A percentile compares a stretch with the other conserved stretches of the same genome.
Conservation (phyloP, 1,140 invertebrate genomes). For the Hetaerina americana region DNA sequence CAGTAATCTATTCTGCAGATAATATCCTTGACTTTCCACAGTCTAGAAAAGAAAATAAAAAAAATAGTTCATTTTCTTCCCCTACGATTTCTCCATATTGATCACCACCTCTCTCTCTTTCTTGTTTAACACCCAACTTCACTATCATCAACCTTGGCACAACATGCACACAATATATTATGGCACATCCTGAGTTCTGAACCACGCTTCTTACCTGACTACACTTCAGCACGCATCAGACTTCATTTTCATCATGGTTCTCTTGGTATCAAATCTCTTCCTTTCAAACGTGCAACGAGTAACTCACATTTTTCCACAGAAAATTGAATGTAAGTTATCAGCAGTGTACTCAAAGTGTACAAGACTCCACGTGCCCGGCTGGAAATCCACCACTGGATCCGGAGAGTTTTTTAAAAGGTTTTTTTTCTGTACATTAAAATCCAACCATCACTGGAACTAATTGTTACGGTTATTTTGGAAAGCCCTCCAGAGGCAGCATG, state of each 20-base stretch:
- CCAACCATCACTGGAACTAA: background rate
- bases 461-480: background rate
- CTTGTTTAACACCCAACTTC: background rate
- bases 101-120: background rate
- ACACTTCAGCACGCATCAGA: too few relatives aligned
- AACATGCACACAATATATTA: background rate
- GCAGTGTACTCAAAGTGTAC: background rate
- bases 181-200: background rate
- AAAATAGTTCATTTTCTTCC: background rate
- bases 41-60: conserved; percentile 1
- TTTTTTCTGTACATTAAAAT: background rate
- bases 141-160: background rate
- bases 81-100: background rate
- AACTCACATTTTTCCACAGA: too few relatives aligned
- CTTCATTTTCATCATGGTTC: too few relatives aligned
- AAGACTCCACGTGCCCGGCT: background rate
- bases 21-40: background rate
- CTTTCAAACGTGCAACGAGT: too few relatives aligned
- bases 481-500: background rate
- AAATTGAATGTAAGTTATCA: background rate
- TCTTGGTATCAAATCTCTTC: too few relatives aligned
- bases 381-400: background rate
- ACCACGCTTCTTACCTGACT: too few relatives aligned
- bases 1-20: background rate
- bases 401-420: background rate